Conservation (phyloP, 1,140 invertebrate genomes). For the Lepidotrigona ventralis region DNA sequence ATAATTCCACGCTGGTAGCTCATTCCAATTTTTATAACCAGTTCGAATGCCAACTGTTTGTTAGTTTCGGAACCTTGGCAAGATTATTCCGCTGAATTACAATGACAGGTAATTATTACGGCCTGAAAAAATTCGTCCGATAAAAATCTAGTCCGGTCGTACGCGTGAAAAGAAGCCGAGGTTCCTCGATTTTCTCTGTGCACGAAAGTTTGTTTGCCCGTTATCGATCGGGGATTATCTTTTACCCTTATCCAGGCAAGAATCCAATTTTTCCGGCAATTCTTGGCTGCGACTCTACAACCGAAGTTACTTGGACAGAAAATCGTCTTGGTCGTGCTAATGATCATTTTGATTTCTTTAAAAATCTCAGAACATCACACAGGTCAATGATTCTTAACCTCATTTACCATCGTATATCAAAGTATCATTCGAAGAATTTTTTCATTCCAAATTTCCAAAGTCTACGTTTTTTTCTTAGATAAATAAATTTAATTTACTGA, state of each 20-base stretch:
- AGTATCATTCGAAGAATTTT: too few relatives aligned
- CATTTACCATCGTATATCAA: too few relatives aligned
- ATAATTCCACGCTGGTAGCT: background rate
- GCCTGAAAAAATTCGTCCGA: slow-evolving; percentile 10
- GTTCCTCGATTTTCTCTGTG: background rate
- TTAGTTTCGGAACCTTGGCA: background rate
- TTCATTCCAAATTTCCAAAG: too few relatives aligned
- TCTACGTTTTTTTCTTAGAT: too few relatives aligned
- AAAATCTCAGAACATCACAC: too few relatives aligned
- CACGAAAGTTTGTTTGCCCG: background rate
- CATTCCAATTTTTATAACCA: background rate
- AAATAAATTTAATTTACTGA: too few relatives aligned
- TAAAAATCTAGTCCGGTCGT: background rate
- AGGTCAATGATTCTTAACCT: too few relatives aligned
- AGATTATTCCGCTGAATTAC: slow-evolving; percentile 13
- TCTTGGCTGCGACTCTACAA: background rate
- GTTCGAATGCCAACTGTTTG: background rate
- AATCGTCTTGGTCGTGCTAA: too few relatives aligned
- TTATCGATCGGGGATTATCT: slow-evolving; percentile 6
- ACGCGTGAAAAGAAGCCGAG: background rate
- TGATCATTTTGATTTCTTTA: too few relatives aligned
- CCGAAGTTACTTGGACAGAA: background rate
- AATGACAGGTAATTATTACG: slow-evolving; percentile 4
- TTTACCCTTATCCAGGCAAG: background rate
- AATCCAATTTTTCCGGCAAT: background rate